Evolutionary conservation across 2,113 vertebrate genomes (phyloP), one percentile per base, ranked within the genome.

Genomic region (human): DNA sequence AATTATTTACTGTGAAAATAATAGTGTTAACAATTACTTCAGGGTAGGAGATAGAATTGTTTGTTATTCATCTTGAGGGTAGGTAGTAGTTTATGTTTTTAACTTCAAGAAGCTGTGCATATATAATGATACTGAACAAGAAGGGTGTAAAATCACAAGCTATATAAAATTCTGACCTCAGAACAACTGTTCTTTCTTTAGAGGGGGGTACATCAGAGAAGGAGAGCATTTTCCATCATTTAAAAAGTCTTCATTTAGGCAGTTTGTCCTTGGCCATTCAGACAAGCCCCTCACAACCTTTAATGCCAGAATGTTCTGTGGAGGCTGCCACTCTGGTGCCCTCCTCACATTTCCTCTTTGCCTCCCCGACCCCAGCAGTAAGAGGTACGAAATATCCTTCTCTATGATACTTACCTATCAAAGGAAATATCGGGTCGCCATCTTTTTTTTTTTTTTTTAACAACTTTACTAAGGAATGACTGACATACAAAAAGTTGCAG

Each of bases 1-100:
- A 90, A 85, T 97, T 97, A 95, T 96, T 98, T 96, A 88, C 94
- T 95, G 66, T 95, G 96, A 93, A 97, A 97, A 97, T 91, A 89
- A 93, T 83, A 93, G 78, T 73, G 22, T 94, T 83, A 86, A 61
- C 81, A 88, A 91, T 93, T 94, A 72, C 81, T 90, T 92, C 66
- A 82, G 90, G 40, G 23, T 84, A 66, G 91, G 90, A 94, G 93
- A 92, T 22, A 78, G 82, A 96, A 96, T 95, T 92, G 68, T 78
- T 75, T 68, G 64, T 80, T 96, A 72, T 96, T 96, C 93, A 80
- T 97, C 86, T 72, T 68, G 52, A 61, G 12, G 27, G 30, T 64
- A 35, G 45, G 12, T 91, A 91, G 45, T 73, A 75, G 70, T 82
- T 32, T 93, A 3, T 94, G 43, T 68, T 93, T 97, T 96, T 75